Base-by-base conservation (phyloP, 2,113 vertebrate species). In the Takifugu bimaculatus region DNA sequence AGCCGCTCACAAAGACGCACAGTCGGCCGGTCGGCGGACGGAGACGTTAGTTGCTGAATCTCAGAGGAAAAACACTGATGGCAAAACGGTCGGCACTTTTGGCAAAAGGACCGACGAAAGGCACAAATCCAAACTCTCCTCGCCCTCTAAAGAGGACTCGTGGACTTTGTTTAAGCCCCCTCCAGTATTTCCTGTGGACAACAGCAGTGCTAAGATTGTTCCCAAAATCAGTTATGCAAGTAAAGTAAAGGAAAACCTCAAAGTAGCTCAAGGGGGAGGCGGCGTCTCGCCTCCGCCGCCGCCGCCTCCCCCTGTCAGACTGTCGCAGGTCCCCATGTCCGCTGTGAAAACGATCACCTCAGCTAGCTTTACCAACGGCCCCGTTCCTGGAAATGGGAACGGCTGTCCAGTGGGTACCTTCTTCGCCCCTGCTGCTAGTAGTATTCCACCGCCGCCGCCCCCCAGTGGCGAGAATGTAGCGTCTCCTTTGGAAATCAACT, bases 151-250 rank as follows among this genome's bases (percentile, higher is more conserved):
- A 90, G 97, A 99, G 90, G 97, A 98, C 77, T 94, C 96, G 0
- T 99, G 97, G 97, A 97, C 95, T 81, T 92, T 99, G 62, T 98
- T 98, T 88, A 98, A 97, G 87, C 97, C 96, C 26, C 97, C 95
- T 28, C 95, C 96, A 6, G 96, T 96, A 84, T 98, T 99, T 90
- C 97, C 97, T 84, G 97, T 99, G 92, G 96, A 98, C 91, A 98
- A 98, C 78, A 99, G 97, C 92, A 99, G 97, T 80, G 97, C 97
- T 88, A 98, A 98, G 93, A 98, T 98, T 50, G 96, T 98, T 91
- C 96, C 97, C 85, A 98, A 98, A 93, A 98, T 99, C 91, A 99
- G 96, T 96, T 99, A 99, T 94, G 97, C 97, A 94, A 99, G 97
- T 88, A 99, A 99, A 94, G 97, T 99, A 88, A 99, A 99, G 91